Evolutionary conservation across 1,140 invertebrate genomes (phyloP).

Genomic region (Drosophila prosaltans): DNA sequence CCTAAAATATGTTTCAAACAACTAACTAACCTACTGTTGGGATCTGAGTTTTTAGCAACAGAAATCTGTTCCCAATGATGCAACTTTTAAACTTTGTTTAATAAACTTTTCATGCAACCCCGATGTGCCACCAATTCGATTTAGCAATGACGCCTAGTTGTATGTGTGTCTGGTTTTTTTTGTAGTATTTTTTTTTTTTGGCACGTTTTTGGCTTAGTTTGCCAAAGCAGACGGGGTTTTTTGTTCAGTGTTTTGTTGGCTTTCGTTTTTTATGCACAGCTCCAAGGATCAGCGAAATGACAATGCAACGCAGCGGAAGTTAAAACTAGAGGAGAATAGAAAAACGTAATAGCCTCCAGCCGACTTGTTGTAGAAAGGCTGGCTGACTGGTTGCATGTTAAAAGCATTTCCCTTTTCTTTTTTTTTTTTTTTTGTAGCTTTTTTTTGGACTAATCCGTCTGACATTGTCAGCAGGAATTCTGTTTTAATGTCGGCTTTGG

Average conservation of each 20-base stretch:
- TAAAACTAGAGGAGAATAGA: neutral
- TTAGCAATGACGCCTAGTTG: slow-evolving; percentile 15
- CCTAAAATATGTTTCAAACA: too few species aligned
- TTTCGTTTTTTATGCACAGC: slow-evolving; percentile 32
- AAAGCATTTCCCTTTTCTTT: slow-evolving; percentile 24
- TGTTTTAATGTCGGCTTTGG: slow-evolving; percentile 51
- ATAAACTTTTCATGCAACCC: neutral
- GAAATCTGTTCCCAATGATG: too few species aligned
- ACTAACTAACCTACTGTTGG: too few species aligned
- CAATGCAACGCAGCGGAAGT: slow-evolving; percentile 41
- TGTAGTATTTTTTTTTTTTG: slow-evolving; percentile 32
- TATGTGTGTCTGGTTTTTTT: slow-evolving; percentile 10
- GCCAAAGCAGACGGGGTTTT: slow-evolving; percentile 30
- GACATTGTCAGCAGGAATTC: slow-evolving; percentile 72
- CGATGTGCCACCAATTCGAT: slow-evolving; percentile 5
- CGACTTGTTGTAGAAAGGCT: slow-evolving; percentile 23
- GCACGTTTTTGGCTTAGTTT: slow-evolving; percentile 59
- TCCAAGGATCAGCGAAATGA: slow-evolving; percentile 56
- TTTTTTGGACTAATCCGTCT: slow-evolving; percentile 52
- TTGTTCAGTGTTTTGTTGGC: slow-evolving; percentile 19
- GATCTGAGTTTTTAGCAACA: too few species aligned
- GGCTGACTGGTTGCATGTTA: slow-evolving; percentile 37
- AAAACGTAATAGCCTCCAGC: slow-evolving; percentile 10
- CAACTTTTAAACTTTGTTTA: neutral
- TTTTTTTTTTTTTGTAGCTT: neutral